Conservation (phyloP, 2,797 vertebrate genomes). For the Gambelia wislizenii region DNA sequence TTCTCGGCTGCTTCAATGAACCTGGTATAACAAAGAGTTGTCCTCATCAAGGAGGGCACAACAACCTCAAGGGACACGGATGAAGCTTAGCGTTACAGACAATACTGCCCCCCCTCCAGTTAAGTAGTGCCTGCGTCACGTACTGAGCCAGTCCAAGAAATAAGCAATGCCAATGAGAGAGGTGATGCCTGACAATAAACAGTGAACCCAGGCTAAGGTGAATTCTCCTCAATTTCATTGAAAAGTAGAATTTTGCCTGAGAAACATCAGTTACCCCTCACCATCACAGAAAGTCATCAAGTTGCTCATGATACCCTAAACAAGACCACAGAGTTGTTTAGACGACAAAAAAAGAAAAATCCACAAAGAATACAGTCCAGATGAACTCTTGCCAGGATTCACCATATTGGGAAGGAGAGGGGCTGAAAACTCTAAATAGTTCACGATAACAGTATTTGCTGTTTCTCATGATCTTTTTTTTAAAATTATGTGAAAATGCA, state of each 20-base stretch:
- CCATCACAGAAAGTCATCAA: neutral
- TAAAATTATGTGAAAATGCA: too few species aligned
- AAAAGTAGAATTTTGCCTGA: neutral
- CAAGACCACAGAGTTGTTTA: too few species aligned
- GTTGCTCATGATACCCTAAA: neutral
- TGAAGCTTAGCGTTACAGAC: neutral
- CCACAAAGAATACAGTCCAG: too few species aligned
- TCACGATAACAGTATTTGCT: too few species aligned
- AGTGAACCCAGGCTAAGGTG: neutral
- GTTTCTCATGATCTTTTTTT: too few species aligned
- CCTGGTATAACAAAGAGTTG: slow-evolving; percentile 49
- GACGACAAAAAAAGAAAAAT: too few species aligned
- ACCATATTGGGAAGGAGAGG: too few species aligned
- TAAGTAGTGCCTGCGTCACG: neutral
- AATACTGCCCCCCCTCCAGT: neutral
- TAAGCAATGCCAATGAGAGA: neutral
- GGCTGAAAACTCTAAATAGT: too few species aligned
- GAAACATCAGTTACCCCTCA: neutral
- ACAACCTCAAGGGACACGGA: neutral
- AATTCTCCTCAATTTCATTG: neutral
- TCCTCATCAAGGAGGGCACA: slow-evolving; percentile 34
- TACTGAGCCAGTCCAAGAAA: slow-evolving; percentile 8
- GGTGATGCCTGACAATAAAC: neutral
- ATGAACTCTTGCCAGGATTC: too few species aligned
- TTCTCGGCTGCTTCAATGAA: slow-evolving; percentile 66